Evolutionary conservation across 2,113 vertebrate genomes (phyloP).

Genomic region (Probosciger aterrimus): DNA sequence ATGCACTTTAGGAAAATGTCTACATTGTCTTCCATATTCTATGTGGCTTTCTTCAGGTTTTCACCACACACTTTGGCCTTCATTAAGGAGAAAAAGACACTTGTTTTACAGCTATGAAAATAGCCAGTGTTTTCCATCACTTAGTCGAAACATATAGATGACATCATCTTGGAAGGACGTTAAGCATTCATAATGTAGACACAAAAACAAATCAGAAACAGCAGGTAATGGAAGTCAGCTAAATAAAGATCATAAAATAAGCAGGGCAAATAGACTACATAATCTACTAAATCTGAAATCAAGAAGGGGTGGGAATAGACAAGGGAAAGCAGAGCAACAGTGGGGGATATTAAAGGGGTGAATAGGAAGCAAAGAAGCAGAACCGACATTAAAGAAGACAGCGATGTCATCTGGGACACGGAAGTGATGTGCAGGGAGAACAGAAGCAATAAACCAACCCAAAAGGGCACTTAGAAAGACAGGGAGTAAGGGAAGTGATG

Average conservation of each 20-base stretch:
- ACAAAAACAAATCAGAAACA: not conserved
- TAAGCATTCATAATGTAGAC: not conserved
- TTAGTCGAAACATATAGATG: not conserved
- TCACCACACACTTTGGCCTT: not conserved
- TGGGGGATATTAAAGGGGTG: not conserved
- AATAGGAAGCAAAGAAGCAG: not conserved
- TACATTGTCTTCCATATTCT: not conserved
- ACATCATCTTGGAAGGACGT: not conserved
- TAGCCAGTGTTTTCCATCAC: not conserved
- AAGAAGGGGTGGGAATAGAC: not conserved
- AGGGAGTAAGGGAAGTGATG: not conserved
- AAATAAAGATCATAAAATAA: not conserved
- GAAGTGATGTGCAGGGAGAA: not conserved
- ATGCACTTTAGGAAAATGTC: not conserved
- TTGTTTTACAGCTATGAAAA: not conserved
- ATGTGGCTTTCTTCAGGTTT: not conserved
- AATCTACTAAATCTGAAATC: not conserved
- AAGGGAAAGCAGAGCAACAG: not conserved
- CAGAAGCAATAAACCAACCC: not conserved
- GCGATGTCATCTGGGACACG: rapidly evolving
- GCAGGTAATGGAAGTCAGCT: not conserved
- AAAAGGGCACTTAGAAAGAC: not conserved
- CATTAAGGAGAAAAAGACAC: not conserved
- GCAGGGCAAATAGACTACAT: not conserved
- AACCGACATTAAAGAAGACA: not conserved